These are phyloP conservation scores for Operophtera brumata DNA, from an alignment of 2,888 invertebrate species.

Conservation along the genomic window DNA sequence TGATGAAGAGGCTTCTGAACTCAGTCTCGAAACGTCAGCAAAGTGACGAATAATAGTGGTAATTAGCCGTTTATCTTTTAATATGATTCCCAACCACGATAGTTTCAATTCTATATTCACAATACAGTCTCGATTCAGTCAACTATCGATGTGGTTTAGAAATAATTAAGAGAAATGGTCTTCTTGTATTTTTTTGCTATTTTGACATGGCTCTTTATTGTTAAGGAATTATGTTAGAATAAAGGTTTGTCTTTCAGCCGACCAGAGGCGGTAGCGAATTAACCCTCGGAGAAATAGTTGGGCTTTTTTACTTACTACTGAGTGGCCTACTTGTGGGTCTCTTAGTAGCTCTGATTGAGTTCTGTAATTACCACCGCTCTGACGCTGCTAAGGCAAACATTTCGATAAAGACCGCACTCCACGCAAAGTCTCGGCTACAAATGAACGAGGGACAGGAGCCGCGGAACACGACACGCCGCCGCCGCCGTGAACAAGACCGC, in stretches of 20 bases:
- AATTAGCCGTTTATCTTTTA: too few relatives aligned
- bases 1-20: too few relatives aligned
- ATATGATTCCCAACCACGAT: too few relatives aligned
- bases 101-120: too few relatives aligned
- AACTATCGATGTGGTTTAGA: too few relatives aligned
- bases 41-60: too few relatives aligned
- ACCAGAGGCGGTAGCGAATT: slow-evolving; percentile 86
- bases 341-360: slow-evolving; percentile 94
- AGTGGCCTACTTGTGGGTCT: slow-evolving; percentile 94
- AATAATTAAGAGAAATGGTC: too few relatives aligned
- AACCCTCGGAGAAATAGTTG: slow-evolving; percentile 97
- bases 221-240: not conserved
- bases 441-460: slow-evolving; percentile 6
- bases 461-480: slow-evolving; percentile 28
- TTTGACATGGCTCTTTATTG: not conserved
- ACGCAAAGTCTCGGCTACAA: slow-evolving; percentile 83
- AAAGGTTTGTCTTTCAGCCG: slow-evolving; percentile 14
- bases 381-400: slow-evolving; percentile 90
- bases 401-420: slow-evolving; percentile 90
- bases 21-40: too few relatives aligned
- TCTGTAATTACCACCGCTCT: slow-evolving; percentile 92
- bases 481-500: slow-evolving; percentile 59
- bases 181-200: not conserved
- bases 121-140: too few relatives aligned
- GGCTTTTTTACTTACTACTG: slow-evolving; percentile 98